Evolutionary conservation across 1,140 invertebrate genomes (phyloP).

Genomic region (Halyomorpha halys): DNA sequence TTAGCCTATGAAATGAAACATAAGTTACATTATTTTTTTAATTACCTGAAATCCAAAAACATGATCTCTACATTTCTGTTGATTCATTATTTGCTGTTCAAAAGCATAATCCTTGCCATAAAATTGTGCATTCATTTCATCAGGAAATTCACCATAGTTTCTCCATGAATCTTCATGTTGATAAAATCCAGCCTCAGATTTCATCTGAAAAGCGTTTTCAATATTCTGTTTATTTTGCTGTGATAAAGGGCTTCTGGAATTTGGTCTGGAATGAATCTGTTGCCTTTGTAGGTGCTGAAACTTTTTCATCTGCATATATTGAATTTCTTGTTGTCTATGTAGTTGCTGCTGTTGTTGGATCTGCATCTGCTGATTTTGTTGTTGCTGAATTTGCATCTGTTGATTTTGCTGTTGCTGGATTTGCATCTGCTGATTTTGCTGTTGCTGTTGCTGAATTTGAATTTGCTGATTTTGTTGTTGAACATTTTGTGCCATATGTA

Average conservation of each 20-base stretch:
- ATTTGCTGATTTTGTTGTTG: slow-evolving; percentile 25
- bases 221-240: slow-evolving; percentile 21
- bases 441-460: slow-evolving; percentile 24
- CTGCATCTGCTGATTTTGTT: slow-evolving; percentile 26
- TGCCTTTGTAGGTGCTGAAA: slow-evolving; percentile 24
- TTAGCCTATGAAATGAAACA: too few relatives aligned
- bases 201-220: slow-evolving; percentile 15
- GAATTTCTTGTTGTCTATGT: slow-evolving; percentile 20
- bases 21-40: not conserved
- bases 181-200: slow-evolving; percentile 19
- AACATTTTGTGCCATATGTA: slow-evolving; percentile 26
- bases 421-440: slow-evolving; percentile 23
- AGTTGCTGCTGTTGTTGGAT: slow-evolving; percentile 21
- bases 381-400: slow-evolving; percentile 23
- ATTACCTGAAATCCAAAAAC: slow-evolving; percentile 12
- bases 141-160: slow-evolving; percentile 10
- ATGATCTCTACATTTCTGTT: slow-evolving; percentile 4
- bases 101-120: slow-evolving; percentile 20
- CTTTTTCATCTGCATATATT: slow-evolving; percentile 24
- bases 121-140: slow-evolving; percentile 8
- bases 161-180: slow-evolving; percentile 23
- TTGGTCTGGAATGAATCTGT: slow-evolving; percentile 18
- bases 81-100: slow-evolving; percentile 14
- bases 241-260: slow-evolving; percentile 15
- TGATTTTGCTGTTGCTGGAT: slow-evolving; percentile 22